A percentile compares a stretch with the other conserved stretches of the same genome.
These are phyloP conservation scores for Chironomus riparius DNA, from an alignment of 2,888 invertebrate genomes.

Conservation along the genomic window DNA sequence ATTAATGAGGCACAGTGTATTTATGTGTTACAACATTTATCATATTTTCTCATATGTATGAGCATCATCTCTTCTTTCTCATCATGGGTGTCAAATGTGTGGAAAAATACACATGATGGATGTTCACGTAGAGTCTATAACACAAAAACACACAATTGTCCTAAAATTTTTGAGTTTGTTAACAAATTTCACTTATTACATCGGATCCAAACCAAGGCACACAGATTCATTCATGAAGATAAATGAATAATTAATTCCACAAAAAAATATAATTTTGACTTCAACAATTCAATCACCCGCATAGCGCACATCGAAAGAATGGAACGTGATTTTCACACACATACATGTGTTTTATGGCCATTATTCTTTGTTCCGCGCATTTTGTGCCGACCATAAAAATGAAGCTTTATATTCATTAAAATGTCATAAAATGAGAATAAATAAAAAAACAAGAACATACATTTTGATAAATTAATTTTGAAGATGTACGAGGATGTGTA, in stretches of 20 bases:
- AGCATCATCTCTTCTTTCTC: neutral
- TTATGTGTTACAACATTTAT: conserved; percentile 13
- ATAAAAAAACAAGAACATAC: neutral
- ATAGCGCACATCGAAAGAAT: neutral
- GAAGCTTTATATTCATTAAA: conserved; percentile 16
- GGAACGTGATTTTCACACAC: neutral
- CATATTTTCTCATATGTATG: neutral
- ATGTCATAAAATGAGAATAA: neutral
- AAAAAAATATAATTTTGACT: neutral
- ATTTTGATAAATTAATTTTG: conserved; percentile 13
- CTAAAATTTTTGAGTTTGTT: no score
- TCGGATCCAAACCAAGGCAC: neutral
- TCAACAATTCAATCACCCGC: neutral
- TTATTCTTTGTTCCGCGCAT: neutral
- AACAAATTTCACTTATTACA: no score
- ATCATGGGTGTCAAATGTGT: neutral
- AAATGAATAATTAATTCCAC: neutral
- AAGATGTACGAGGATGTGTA: neutral
- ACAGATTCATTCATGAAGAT: neutral
- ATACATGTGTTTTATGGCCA: neutral
- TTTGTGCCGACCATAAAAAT: neutral
- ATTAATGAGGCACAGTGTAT: conserved; percentile 18
- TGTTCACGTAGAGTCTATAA: neutral
- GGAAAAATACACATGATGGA: neutral
- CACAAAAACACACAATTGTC: no score